Base-by-base conservation (phyloP, 2,797 vertebrate genomes). In the Cygnus olor region DNA sequence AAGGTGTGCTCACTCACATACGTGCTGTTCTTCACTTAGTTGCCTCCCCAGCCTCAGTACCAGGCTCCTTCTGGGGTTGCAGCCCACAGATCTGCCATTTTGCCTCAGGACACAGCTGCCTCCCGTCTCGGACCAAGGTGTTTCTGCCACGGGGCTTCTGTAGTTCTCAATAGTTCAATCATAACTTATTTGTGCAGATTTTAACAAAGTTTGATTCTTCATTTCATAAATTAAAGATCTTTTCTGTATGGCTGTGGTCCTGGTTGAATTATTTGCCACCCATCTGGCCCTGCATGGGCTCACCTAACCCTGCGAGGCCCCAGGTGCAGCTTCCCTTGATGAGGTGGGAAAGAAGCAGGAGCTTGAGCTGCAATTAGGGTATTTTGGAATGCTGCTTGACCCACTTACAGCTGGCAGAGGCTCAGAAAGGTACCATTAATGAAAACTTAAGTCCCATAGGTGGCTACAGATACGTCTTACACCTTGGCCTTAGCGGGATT, bases 221-320 rank as follows among this genome's bases (percentile, higher is more conserved):
- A 91, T 95, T 96, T 95, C 88, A 90, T 87, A 93, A 95, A 95
- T 96, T 94, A 96, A 95, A 96, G 45, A 60, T 80, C 36, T 94
- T 92, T 96, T 96, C 89, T 95, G 79, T 85, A 81, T 19, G 49
- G 42, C 25, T 70, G 16, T 38, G 28, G 14, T 63, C 51, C 28
- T 9, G 13, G 32, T 61, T 60, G 63, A 49, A 42, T 27, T 45
- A 28, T 24, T 40, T 36, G 40, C 8, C 15, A 16, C 28, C n/a
- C 65, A 13, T 20, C 54, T 27, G 42, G 71, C 54, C 40, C 24
- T 15, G 40, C 4, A 2, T 11, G 42, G 71, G 40, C 54, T 57
- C 65, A 36, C 18, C 34, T 32, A 22, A 8, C 22, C 21, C 27
- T 38, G 18, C 6, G 9, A 32, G 28, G 28, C 13, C 9, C 28